A percentile compares a stretch with the other conserved stretches of the same genome.
Conservation (phyloP, 2,888 invertebrate genomes). For the Lepidochitona cinerea region DNA sequence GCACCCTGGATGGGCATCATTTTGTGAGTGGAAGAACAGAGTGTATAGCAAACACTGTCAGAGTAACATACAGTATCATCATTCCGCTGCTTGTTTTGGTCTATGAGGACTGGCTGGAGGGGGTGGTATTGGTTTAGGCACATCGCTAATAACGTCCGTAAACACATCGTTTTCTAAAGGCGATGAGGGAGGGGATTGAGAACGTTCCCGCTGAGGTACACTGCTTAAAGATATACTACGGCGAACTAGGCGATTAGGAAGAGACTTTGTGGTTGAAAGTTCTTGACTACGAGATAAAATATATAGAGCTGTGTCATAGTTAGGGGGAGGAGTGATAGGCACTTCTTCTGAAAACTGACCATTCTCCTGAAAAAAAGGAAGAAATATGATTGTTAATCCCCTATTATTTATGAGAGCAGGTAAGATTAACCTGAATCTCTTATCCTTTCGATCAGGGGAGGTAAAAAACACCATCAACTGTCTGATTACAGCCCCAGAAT, state of each 20-base stretch:
- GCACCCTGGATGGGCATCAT: too few relatives aligned
- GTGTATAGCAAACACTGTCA: too few relatives aligned
- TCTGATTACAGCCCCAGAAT: too few relatives aligned
- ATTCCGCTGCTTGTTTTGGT: neutral
- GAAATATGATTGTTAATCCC: neutral
- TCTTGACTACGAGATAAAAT: constrained; percentile 57
- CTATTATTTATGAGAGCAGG: too few relatives aligned
- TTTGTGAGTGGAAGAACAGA: too few relatives aligned
- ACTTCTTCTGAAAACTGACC: constrained; percentile 30
- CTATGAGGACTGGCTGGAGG: neutral
- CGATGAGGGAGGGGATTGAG: neutral
- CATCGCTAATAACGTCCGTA: neutral
- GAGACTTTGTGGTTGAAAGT: neutral
- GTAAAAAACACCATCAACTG: too few relatives aligned
- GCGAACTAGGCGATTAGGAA: neutral
- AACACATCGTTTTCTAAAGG: constrained; percentile 2
- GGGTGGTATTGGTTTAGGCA: neutral
- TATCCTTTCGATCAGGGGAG: too few relatives aligned
- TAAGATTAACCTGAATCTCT: too few relatives aligned
- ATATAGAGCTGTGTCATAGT: constrained; percentile 55
- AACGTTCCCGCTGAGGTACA: neutral
- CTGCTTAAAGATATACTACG: neutral
- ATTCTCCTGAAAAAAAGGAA: neutral
- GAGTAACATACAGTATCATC: too few relatives aligned
- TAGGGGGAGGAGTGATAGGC: constrained; percentile 60